phyloP scores from a whole-genome alignment of 2,113 vertebrate species.

The Redunca redunca region DNA sequence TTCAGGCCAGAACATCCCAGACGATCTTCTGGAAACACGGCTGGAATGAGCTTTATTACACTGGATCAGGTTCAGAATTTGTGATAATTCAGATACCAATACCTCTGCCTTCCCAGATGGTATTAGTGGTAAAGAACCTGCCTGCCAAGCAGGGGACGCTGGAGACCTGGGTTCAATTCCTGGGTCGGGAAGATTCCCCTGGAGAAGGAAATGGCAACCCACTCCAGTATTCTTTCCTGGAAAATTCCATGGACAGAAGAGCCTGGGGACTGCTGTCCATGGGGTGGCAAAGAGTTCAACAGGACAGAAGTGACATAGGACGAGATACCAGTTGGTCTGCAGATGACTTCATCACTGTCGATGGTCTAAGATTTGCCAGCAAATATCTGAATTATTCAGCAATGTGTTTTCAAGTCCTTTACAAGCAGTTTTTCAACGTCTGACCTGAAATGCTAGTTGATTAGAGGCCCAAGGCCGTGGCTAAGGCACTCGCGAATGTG shows the following conservation, averaged over 20 bases:
- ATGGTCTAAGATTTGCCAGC: not conserved
- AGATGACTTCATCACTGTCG: not conserved
- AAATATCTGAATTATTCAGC: not conserved
- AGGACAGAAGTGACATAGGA: not conserved
- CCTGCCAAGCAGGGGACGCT: not conserved
- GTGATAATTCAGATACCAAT: no score
- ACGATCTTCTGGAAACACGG: accelerated
- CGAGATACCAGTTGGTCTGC: no score
- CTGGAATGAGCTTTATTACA: accelerated
- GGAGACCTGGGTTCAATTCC: not conserved
- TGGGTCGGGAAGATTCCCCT: not conserved
- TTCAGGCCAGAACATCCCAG: not conserved
- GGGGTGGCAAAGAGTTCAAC: not conserved
- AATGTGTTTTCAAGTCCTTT: not conserved
- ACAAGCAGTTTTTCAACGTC: not conserved
- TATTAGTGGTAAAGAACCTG: not conserved
- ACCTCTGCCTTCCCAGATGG: not conserved
- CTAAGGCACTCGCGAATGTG: accelerated
- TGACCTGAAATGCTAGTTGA: not conserved
- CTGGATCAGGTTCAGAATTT: not conserved
- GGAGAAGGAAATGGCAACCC: not conserved
- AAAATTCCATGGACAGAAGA: not conserved
- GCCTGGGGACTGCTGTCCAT: not conserved
- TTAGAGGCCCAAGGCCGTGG: not conserved
- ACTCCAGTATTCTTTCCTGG: not conserved